phyloP scores from a whole-genome alignment of 1,140 invertebrate species.

The Diabrotica virgifera region DNA sequence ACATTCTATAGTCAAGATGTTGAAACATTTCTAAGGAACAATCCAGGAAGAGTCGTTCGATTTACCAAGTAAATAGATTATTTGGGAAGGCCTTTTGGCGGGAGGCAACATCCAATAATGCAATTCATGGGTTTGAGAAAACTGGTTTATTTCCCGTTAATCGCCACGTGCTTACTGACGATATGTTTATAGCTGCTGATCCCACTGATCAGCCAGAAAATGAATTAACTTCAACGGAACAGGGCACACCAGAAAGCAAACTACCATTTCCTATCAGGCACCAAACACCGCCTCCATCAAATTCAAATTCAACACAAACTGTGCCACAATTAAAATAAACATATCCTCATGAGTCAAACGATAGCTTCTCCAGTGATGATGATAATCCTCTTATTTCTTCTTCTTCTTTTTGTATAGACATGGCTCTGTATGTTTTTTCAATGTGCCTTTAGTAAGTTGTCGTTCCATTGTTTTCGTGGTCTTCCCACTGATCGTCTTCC shows the following conservation, averaged over 20 bases:
- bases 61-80: constrained; percentile 22
- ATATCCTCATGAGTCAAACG: constrained; percentile 12
- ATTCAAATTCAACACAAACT: constrained; percentile 22
- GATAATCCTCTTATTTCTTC: too few relatives aligned
- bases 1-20: constrained; percentile 27
- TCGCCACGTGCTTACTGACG: constrained; percentile 25
- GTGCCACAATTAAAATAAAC: constrained; percentile 23
- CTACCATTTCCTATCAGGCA: constrained; percentile 20
- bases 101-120: constrained; percentile 25
- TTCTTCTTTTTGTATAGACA: too few relatives aligned
- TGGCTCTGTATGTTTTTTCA: too few relatives aligned
- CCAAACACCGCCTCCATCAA: constrained; percentile 24
- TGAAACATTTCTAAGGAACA: constrained; percentile 27
- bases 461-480: too few relatives aligned
- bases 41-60: constrained; percentile 19
- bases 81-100: constrained; percentile 25
- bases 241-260: constrained; percentile 15
- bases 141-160: constrained; percentile 35
- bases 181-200: constrained; percentile 29
- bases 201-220: constrained; percentile 25
- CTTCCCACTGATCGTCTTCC: too few relatives aligned
- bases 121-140: constrained; percentile 38
- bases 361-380: too few relatives aligned
- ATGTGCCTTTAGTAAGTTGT: too few relatives aligned
- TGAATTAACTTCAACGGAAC: constrained; percentile 16